These are phyloP conservation scores for Aurelia sp. DNA, from an alignment of 30 jellyfish, hydroid and myxozoan genomes.

Conservation along the genomic window DNA sequence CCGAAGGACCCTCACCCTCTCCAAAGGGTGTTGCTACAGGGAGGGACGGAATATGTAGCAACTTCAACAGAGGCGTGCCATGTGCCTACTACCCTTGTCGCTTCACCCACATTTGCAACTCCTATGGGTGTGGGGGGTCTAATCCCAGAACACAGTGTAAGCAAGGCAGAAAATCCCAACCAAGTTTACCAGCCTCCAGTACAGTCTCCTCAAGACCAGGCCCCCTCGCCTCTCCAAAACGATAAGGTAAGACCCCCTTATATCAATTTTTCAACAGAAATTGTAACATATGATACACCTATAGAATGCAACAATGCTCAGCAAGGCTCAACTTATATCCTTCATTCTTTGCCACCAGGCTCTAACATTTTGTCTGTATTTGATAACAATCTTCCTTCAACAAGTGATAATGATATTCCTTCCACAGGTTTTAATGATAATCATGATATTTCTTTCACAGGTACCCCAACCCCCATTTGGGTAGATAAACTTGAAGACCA, in stretches of 20 bases:
- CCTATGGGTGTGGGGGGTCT: background rate
- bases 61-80: background rate
- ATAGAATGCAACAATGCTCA: background rate
- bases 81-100: slow-evolving; percentile 1
- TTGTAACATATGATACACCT: no score
- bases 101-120: background rate
- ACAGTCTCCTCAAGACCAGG: no score
- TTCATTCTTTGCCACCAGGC: background rate
- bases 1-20: background rate
- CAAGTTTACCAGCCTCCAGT: background rate
- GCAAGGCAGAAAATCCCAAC: background rate
- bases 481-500: background rate
- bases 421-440: no score
- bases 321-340: background rate
- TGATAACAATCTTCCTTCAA: background rate
- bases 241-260: background rate
- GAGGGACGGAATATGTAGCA: slow-evolving; percentile 10
- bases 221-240: no score
- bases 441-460: background rate
- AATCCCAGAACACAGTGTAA: background rate
- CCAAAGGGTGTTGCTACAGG: background rate
- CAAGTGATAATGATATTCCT: background rate
- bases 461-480: background rate
- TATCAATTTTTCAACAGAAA: background rate
- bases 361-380: background rate